These are phyloP conservation scores for Arion vulgaris DNA, from an alignment of 1,140 invertebrate species.

Conservation along the genomic window DNA sequence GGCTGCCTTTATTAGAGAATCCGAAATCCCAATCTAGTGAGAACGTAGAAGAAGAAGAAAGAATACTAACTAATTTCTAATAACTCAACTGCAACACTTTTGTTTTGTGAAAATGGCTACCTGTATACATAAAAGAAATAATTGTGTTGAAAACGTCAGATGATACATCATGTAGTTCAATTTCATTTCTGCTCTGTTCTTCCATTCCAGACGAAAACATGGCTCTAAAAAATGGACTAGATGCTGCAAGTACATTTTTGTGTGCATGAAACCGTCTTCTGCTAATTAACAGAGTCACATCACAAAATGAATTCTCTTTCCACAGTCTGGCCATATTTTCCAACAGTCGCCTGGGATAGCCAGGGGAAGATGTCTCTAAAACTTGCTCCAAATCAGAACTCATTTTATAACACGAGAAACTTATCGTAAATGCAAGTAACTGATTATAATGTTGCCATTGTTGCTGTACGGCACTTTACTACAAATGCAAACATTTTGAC, in stretches of 20 bases:
- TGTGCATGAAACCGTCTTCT: constrained; percentile 45
- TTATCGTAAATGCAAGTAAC: neutral
- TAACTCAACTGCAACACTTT: no score
- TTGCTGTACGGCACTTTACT: no score
- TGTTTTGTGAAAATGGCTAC: no score
- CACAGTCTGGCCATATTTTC: constrained; percentile 81
- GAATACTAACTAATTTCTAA: no score
- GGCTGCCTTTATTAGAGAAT: no score
- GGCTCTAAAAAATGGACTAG: constrained; percentile 61
- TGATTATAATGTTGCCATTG: neutral
- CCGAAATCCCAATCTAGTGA: no score
- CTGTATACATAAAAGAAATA: constrained; percentile 92
- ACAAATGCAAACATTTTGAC: no score
- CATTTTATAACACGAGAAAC: neutral
- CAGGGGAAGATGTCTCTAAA: constrained; percentile 32
- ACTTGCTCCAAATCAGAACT: neutral
- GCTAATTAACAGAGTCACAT: constrained; percentile 77
- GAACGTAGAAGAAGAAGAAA: no score
- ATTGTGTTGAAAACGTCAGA: constrained; percentile 82
- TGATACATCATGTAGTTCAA: constrained; percentile 85
- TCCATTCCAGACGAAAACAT: constrained; percentile 63
- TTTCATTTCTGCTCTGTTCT: constrained; percentile 76
- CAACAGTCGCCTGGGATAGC: constrained; percentile 40
- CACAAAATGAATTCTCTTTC: constrained; percentile 81
- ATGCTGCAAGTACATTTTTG: constrained; percentile 53